These are phyloP conservation scores for Petrocephalus schoutedeni DNA, from an alignment of 2,797 vertebrate species.

Conservation along the genomic window DNA sequence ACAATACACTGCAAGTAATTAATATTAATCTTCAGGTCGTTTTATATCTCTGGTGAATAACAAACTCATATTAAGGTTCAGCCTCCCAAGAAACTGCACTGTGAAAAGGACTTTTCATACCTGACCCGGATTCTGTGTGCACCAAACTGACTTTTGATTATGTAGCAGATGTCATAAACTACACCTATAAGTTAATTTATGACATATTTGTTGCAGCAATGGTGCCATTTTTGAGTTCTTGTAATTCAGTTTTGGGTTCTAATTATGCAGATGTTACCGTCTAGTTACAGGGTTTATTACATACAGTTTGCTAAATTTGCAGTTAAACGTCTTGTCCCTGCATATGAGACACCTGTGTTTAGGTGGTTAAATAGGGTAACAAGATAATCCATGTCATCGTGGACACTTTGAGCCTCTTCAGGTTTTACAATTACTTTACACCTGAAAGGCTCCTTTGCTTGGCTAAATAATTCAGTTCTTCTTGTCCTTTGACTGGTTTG, in stretches of 20 bases:
- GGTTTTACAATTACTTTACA: no score
- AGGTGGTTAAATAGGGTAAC: not conserved
- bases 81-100: not conserved
- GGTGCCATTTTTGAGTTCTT: not conserved
- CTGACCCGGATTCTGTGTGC: slow-evolving; percentile 80
- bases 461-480: no score
- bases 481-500: no score
- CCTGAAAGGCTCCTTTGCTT: no score
- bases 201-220: not conserved
- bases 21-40: not conserved
- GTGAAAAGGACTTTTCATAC: slow-evolving; percentile 93
- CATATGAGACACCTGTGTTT: not conserved
- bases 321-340: not conserved
- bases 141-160: not conserved
- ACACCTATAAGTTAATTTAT: not conserved
- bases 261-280: not conserved
- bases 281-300: not conserved
- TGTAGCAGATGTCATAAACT: not conserved
- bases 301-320: not conserved
- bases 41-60: not conserved
- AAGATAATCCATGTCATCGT: no score
- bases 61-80: not conserved
- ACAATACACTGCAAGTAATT: not conserved
- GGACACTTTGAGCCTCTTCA: no score
- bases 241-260: not conserved